Evolutionary conservation across 2,113 vertebrate species (phyloP).

Genomic region (Tyto alba): DNA sequence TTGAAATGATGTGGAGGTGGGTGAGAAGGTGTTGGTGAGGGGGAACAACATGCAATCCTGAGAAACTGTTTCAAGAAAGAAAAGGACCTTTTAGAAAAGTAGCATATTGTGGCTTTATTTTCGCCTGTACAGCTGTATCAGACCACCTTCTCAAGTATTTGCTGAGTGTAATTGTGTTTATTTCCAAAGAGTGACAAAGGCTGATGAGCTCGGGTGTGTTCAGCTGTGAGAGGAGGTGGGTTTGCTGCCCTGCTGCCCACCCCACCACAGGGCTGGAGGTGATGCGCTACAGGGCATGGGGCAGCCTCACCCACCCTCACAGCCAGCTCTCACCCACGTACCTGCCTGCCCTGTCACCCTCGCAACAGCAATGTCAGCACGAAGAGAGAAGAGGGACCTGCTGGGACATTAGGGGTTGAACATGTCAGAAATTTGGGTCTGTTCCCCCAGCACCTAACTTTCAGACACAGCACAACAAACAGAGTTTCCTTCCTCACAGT

Average conservation of each 20-base stretch:
- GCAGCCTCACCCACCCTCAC: not conserved
- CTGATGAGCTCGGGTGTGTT: not conserved
- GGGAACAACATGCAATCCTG: not conserved
- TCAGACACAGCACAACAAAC: not conserved
- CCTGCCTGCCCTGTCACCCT: not conserved
- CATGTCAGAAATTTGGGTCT: not conserved
- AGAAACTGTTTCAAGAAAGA: not conserved
- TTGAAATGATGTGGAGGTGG: not conserved
- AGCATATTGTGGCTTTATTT: not conserved
- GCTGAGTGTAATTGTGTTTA: not conserved
- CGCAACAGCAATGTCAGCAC: not conserved
- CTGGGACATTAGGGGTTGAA: not conserved
- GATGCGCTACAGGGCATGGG: too few species aligned
- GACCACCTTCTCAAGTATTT: not conserved
- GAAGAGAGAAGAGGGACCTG: not conserved
- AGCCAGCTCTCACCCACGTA: not conserved
- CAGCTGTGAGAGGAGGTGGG: not conserved
- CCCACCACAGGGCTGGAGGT: not conserved
- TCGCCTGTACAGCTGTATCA: not conserved
- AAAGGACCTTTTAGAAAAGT: not conserved
- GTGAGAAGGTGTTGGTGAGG: not conserved
- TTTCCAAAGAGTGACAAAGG: not conserved
- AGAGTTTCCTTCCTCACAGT: not conserved
- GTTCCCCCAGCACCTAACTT: not conserved
- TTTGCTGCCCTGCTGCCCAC: not conserved